Percentiles rank a stretch among this genome's conserved stretches.
Evolutionary conservation across 30 jellyfish, hydroid and myxozoan genomes (phyloP).

Genomic region (Turritopsis dohrnii): DNA sequence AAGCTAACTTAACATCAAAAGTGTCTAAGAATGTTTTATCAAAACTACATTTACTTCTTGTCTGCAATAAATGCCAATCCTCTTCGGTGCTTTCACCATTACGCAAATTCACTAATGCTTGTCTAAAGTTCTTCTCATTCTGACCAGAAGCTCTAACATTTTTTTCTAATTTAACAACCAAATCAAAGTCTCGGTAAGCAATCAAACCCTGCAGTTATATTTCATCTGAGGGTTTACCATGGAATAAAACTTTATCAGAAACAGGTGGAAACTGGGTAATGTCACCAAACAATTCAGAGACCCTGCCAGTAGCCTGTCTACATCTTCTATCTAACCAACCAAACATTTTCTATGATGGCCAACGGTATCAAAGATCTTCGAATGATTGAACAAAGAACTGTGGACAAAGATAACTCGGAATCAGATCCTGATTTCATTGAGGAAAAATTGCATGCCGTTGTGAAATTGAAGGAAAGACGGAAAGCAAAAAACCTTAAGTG

Average conservation of each 20-base stretch:
- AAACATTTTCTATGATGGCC: background rate
- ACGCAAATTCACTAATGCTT: background rate
- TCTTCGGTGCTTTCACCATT: background rate
- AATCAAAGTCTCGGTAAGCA: too few relatives aligned
- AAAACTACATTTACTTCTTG: background rate
- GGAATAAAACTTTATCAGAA: too few relatives aligned
- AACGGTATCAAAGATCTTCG: background rate
- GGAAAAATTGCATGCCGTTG: background rate
- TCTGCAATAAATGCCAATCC: background rate
- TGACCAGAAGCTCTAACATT: too few relatives aligned
- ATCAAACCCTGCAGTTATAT: too few relatives aligned
- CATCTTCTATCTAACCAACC: background rate
- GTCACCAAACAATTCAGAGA: background rate
- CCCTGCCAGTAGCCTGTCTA: background rate
- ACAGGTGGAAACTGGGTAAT: constrained; percentile 3
- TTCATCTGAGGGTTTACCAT: too few relatives aligned
- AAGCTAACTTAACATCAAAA: background rate
- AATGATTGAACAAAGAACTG: background rate
- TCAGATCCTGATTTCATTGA: background rate
- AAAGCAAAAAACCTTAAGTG: background rate
- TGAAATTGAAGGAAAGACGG: background rate
- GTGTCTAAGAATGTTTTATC: background rate
- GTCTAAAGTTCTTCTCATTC: too few relatives aligned
- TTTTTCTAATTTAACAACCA: too few relatives aligned
- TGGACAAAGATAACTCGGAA: background rate